Evolutionary conservation across 2,113 vertebrate species (phyloP), one percentile per base, ranked within the genome.

Genomic region (Gasterosteus aculeatus): DNA sequence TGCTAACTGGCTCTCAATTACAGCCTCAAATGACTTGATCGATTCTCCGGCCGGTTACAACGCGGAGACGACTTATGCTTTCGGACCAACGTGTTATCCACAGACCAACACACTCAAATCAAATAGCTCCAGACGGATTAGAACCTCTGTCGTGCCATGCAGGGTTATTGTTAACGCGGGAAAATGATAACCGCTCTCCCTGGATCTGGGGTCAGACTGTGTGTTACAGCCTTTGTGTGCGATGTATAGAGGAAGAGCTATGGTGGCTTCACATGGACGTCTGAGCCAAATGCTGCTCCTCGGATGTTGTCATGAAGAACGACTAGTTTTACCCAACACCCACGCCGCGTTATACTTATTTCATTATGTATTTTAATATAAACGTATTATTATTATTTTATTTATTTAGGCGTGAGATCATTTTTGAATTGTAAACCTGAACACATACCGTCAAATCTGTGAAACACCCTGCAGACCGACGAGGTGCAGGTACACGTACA

Each of bases 101-200:
- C 51, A 78, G 57, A 57, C 22, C 2, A 3, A 56, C 63, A 35
- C 42, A 72, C 61, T 70, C 33, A 69, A 75, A 77, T 3, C 33
- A 69, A 75, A 77, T 3, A 1, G 49, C 61, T 51, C 60, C 3
- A 46, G 69, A 72, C 68, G 74, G 14, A 15, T 76, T 65, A 1
- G 68, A 80, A n/a, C 19, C 80, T 73, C 84, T 58, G 77, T 91
- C 91, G 86, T 91, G 82, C 83, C 61, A 75, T 62, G 71, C 39
- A 10, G 67, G 75, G 39, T 69, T 60, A 77, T 83, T 88, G 87
- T 88, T 81, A 74, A 82, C 63, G 42, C 63, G 42, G 67, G 67
- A 72, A 84, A 68, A 78, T 83, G 54, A 81, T 62, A 22, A 67
- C 18, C 69, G 41, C 18, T 72, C 53, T 73, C 38, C 0, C 33